Percentiles rank a stretch among this genome's conserved stretches.
These are phyloP conservation scores for Coleophora deauratella DNA, from an alignment of 2,888 invertebrate species.

Conservation along the genomic window DNA sequence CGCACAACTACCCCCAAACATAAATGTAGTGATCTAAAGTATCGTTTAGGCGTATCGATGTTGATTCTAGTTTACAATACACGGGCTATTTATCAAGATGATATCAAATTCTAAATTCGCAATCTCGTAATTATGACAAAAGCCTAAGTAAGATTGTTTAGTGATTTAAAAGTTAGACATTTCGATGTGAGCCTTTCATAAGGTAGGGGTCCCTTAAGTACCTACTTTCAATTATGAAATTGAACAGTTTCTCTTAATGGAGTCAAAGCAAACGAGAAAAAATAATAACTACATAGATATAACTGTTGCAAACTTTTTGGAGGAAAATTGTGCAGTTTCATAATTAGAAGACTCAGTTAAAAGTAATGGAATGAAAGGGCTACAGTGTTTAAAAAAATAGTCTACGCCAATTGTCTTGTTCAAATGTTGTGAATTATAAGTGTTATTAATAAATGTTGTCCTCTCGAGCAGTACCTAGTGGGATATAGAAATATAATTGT, in stretches of 20 bases:
- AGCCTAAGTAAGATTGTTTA: neutral
- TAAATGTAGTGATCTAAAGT: constrained; percentile 40
- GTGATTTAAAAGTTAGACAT: too few relatives aligned
- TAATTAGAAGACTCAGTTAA: neutral
- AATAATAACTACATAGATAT: too few relatives aligned
- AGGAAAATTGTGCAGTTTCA: constrained; percentile 18
- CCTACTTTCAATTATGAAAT: neutral
- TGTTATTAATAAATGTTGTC: constrained; percentile 59
- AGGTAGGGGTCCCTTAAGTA: too few relatives aligned
- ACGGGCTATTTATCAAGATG: too few relatives aligned
- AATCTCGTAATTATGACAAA: constrained; percentile 8
- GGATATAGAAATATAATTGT: too few relatives aligned
- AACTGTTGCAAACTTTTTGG: too few relatives aligned
- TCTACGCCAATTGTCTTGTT: constrained; percentile 61
- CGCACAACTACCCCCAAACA: constrained; percentile 42
- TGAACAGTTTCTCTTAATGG: neutral
- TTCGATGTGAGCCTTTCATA: neutral
- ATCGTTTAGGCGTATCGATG: constrained; percentile 66
- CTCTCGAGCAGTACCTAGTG: too few relatives aligned
- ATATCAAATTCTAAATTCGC: constrained; percentile 3
- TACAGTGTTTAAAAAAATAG: constrained; percentile 13
- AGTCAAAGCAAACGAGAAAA: too few relatives aligned
- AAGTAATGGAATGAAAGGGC: too few relatives aligned
- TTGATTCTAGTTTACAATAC: constrained; percentile 60
- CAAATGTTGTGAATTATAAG: constrained; percentile 63